A percentile compares a stretch with the other conserved stretches of the same genome.
Conservation (phyloP, 1,140 invertebrate species). For the Euwallacea similis region DNA sequence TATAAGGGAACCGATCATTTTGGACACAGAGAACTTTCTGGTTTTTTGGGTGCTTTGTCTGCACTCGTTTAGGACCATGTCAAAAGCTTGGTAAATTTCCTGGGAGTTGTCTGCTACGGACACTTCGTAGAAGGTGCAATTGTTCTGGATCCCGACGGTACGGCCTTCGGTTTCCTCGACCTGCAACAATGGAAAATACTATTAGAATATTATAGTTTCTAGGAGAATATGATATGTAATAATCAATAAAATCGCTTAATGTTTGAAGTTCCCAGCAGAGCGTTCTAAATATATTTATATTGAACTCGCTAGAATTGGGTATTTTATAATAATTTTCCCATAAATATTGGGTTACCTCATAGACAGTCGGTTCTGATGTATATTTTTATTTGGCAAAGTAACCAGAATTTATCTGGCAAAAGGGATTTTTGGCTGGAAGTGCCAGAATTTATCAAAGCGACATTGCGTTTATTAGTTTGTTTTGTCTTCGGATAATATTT, state of each 20-base stretch:
- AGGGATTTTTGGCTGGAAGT: too few relatives aligned
- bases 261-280: too few relatives aligned
- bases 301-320: background rate
- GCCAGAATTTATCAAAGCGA: too few relatives aligned
- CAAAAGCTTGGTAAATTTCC: constrained; percentile 69
- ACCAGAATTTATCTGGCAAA: too few relatives aligned
- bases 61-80: constrained; percentile 67
- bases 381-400: too few relatives aligned
- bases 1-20: constrained; percentile 77
- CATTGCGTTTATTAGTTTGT: too few relatives aligned
- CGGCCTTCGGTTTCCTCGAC: constrained; percentile 72
- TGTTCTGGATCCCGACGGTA: constrained; percentile 64
- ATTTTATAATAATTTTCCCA: background rate
- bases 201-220: background rate
- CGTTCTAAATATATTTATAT: too few relatives aligned
- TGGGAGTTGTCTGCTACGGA: constrained; percentile 76
- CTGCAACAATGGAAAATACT: constrained; percentile 53
- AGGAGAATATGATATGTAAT: too few relatives aligned
- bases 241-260: too few relatives aligned
- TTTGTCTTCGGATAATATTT: too few relatives aligned
- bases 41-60: constrained; percentile 59
- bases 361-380: too few relatives aligned
- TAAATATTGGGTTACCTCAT: background rate
- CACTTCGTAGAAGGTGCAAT: constrained; percentile 73
- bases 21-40: constrained; percentile 75